phyloP scores from a whole-genome alignment of 1,140 invertebrate species.

The Euura saliciscinereae region DNA sequence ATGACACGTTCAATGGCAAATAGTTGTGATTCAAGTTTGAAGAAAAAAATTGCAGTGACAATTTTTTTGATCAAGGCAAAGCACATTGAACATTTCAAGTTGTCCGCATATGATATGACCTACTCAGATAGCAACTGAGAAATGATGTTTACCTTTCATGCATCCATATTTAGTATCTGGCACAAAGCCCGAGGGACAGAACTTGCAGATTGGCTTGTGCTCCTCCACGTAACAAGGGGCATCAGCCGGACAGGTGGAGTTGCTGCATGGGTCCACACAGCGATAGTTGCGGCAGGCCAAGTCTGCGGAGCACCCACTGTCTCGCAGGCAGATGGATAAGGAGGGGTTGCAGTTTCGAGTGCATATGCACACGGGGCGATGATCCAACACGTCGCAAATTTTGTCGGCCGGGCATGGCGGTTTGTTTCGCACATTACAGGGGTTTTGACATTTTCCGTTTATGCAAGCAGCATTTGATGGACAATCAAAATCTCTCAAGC shows the following conservation, averaged over 20 bases:
- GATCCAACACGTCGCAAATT: constrained; percentile 83
- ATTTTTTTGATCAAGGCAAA: background rate
- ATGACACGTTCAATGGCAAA: constrained; percentile 2
- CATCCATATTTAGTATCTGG: constrained; percentile 89
- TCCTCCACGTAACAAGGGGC: constrained; percentile 90
- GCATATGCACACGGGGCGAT: constrained; percentile 85
- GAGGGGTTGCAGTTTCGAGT: constrained; percentile 84
- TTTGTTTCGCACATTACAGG: constrained; percentile 68
- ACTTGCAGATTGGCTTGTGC: constrained; percentile 92
- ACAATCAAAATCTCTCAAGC: constrained; percentile 82
- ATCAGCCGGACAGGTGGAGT: constrained; percentile 77
- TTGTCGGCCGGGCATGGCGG: constrained; percentile 78
- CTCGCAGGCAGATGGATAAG: constrained; percentile 85
- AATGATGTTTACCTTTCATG: constrained; percentile 85
- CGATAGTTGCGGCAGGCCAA: constrained; percentile 86
- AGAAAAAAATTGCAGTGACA: background rate
- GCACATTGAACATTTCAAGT: constrained; percentile 7
- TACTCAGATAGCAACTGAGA: constrained; percentile 8
- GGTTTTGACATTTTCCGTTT: constrained; percentile 81
- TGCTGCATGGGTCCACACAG: constrained; percentile 88
- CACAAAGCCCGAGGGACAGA: constrained; percentile 89
- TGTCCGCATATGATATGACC: constrained; percentile 4
- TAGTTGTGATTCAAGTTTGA: background rate
- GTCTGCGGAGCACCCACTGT: constrained; percentile 83
- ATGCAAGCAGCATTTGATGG: constrained; percentile 84